These are phyloP conservation scores for Crypturellus undulatus DNA, from an alignment of 2,113 vertebrate species.

Conservation along the genomic window DNA sequence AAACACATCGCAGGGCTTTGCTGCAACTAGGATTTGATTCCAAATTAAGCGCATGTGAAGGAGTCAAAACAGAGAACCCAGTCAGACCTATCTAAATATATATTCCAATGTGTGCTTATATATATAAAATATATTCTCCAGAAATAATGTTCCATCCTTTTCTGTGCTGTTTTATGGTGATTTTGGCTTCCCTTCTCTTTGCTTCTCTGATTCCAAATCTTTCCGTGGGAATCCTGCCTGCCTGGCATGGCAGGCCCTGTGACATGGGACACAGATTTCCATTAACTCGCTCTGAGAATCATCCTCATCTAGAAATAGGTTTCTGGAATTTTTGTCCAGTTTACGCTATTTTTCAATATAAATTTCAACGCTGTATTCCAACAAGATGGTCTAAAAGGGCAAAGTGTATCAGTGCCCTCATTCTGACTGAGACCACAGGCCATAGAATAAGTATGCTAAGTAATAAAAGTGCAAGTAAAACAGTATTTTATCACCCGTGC, in stretches of 20 bases:
- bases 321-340: background rate
- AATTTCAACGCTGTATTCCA: background rate
- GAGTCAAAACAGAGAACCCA: background rate
- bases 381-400: background rate
- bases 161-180: background rate
- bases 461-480: background rate
- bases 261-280: background rate
- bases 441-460: background rate
- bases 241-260: no score
- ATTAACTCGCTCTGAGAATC: background rate
- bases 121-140: background rate
- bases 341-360: background rate
- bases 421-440: background rate
- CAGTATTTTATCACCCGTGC: background rate
- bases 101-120: background rate
- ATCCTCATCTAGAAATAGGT: background rate
- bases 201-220: background rate
- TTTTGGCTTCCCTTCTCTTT: background rate
- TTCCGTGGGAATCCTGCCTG: background rate
- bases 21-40: background rate
- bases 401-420: background rate
- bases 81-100: background rate
- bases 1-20: background rate
- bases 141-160: background rate
- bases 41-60: background rate